These are phyloP conservation scores for Meda fulgida DNA, from an alignment of 2,797 vertebrate genomes.

Conservation along the genomic window DNA sequence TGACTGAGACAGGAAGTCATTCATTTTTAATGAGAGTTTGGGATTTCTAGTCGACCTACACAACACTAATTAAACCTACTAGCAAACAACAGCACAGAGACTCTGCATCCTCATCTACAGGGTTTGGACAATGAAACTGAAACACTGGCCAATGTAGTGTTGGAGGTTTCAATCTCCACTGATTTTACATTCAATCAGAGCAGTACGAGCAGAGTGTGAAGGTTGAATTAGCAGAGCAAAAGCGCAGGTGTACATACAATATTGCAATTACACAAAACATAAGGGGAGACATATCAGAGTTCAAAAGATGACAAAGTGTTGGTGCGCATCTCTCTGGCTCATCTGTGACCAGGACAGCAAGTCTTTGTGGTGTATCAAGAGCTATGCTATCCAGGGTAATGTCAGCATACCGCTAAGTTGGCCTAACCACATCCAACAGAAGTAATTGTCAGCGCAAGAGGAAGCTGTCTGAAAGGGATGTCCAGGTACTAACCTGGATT, in stretches of 20 bases:
- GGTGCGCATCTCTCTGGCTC: too few relatives aligned
- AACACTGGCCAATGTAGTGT: background rate
- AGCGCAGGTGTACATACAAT: too few relatives aligned
- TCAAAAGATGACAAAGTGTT: too few relatives aligned
- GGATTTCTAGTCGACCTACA: background rate
- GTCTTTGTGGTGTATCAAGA: too few relatives aligned
- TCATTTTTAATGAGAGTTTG: conserved; percentile 4
- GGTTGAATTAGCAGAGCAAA: background rate
- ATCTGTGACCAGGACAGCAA: too few relatives aligned
- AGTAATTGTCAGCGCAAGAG: background rate
- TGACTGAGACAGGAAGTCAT: background rate
- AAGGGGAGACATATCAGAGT: too few relatives aligned
- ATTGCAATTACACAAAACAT: too few relatives aligned
- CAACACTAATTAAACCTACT: background rate
- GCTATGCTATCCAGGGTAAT: too few relatives aligned
- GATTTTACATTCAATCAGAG: background rate
- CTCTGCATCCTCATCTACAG: background rate
- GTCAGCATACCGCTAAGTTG: background rate
- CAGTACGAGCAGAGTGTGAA: background rate
- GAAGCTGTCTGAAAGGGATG: background rate
- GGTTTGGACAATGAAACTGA: background rate
- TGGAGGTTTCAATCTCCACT: background rate
- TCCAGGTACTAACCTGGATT: too few relatives aligned
- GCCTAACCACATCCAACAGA: background rate
- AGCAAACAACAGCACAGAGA: background rate